Conservation (phyloP, 2,113 vertebrate genomes). For the Pomatorhinus ruficollis region DNA sequence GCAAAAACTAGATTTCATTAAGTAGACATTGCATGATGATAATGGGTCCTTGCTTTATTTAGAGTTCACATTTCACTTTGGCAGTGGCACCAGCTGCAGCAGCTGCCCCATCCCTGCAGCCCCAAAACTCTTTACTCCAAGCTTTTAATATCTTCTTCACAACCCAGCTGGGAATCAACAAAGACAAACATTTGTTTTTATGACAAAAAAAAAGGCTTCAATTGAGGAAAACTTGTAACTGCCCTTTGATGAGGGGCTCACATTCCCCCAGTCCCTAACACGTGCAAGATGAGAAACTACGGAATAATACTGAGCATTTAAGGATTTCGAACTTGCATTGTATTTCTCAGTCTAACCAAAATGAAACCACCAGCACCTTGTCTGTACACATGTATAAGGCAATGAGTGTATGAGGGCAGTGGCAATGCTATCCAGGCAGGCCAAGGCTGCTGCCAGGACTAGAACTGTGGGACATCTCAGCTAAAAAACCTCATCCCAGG, state of each 20-base stretch:
- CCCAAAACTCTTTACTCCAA: neutral
- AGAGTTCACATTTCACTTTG: neutral
- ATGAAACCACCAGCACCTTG: neutral
- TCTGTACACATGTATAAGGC: neutral
- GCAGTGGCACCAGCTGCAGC: neutral
- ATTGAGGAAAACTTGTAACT: neutral
- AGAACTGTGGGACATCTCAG: neutral
- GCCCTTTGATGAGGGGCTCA: neutral
- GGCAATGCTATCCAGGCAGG: rapidly evolving
- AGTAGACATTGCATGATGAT: neutral
- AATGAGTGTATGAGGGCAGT: neutral
- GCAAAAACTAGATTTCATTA: neutral
- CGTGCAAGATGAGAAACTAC: neutral
- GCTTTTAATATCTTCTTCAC: neutral
- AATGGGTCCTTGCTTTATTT: rapidly evolving
- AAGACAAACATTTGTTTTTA: neutral
- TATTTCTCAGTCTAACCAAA: neutral
- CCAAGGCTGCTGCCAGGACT: neutral
- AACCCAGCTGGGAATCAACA: neutral
- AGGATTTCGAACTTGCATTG: neutral
- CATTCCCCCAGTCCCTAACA: neutral
- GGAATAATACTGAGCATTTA: neutral
- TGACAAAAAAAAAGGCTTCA: neutral
- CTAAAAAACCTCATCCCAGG: neutral
- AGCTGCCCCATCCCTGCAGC: neutral